Base-by-base conservation (phyloP, 2,888 invertebrate genomes). In the Tipula confusa region DNA sequence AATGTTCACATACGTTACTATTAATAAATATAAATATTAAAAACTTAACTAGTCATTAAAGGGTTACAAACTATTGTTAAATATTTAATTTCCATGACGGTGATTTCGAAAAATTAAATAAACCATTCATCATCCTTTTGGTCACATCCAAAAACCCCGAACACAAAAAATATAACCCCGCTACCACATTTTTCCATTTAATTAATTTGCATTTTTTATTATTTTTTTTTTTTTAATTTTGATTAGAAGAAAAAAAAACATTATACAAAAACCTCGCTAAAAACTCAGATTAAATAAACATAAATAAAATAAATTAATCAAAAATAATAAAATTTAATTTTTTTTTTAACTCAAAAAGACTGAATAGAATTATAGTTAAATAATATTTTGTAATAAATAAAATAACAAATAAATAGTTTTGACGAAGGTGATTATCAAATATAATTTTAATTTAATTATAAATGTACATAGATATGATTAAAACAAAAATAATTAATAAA, bases 321-420 rank as follows among this genome's bases (percentile, higher is more conserved):
- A 64, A 64, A 11, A 64, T 64, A 64, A 11, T 64, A 64, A 64
- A 43, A 43, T 43, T 28, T 82, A 33, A 24, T 82, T 24, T 38
- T 82, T 33, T 38, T 36, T 36, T n/a, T 24, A 28, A 82, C 38
- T 82, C 24, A 38, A 38, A 82, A 82, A 82, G 82, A 82, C 82
- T 82, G 82, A 82, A 82, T 82, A 82, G 82, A 82, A 36, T 36
- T 28, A 38, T 64, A 24, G 9, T 64, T 64, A 64, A 64, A 24
- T 24, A 64, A 64, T 64, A 64, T 64, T 64, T 64, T 64, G 64
- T 64, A 64, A 64, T 33, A 82, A 33, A 36, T 29, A 79, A 13
- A 81, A 81, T 31, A 82, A 82, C 15, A 29, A 82, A 82, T 29
- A 15, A 15, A 3, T 82, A 33, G 24, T 11, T n/a, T n/a, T 33